Conservation (phyloP, 2,888 invertebrate genomes). For the Epiblema foenella region DNA sequence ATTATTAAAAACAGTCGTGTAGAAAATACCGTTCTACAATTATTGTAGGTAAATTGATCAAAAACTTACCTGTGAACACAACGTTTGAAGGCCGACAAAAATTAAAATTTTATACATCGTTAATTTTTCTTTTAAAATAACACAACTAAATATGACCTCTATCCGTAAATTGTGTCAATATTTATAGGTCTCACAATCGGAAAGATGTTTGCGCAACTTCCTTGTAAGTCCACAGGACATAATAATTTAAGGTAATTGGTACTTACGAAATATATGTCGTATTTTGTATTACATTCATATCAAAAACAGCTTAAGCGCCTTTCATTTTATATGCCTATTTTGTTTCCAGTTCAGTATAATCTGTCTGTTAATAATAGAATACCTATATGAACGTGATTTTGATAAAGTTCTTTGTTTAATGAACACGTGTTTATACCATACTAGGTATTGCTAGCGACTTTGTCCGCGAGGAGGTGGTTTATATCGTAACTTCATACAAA, state of each 20-base stretch:
- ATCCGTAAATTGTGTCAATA: constrained; percentile 9
- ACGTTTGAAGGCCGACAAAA: constrained; percentile 10
- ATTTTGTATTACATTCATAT: not conserved
- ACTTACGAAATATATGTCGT: not conserved
- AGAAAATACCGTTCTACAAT: too few species aligned
- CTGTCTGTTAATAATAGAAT: constrained; percentile 4
- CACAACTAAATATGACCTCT: not conserved
- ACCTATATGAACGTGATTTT: not conserved
- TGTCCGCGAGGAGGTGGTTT: too few species aligned
- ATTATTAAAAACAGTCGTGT: too few species aligned
- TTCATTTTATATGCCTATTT: not conserved
- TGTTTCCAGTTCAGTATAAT: not conserved
- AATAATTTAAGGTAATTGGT: not conserved
- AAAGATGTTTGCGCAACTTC: not conserved
- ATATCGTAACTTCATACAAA: too few species aligned
- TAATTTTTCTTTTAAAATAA: not conserved
- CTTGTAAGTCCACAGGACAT: not conserved
- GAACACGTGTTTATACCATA: not conserved
- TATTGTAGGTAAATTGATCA: not conserved
- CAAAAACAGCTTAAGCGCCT: not conserved
- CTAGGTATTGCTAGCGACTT: not conserved
- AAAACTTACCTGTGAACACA: constrained; percentile 12
- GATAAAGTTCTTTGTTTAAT: constrained; percentile 13
- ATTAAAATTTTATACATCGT: constrained; percentile 1
- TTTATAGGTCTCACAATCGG: constrained; percentile 9